Percentiles rank a stretch among this genome's conserved stretches.
Conservation (phyloP, 2,797 vertebrate species). For the Catamblyrhynchus diadema region DNA sequence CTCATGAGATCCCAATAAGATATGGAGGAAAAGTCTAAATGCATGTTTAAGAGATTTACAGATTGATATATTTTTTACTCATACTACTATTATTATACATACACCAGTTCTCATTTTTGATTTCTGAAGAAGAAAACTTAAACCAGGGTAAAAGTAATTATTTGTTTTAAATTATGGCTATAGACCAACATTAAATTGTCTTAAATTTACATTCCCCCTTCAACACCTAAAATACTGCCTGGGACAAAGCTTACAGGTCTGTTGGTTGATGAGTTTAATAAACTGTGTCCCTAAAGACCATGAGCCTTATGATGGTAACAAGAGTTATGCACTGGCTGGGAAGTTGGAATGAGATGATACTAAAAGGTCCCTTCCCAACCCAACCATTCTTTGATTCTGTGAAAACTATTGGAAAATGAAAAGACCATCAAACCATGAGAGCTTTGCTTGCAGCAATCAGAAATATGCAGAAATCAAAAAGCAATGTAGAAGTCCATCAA, state of each 20-base stretch:
- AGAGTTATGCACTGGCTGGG: neutral
- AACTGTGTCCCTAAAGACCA: neutral
- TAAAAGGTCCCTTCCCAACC: neutral
- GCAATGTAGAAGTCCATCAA: neutral
- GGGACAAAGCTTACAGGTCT: neutral
- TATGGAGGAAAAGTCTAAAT: neutral
- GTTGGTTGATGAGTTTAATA: neutral
- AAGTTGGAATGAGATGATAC: rapidly evolving
- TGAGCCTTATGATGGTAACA: neutral
- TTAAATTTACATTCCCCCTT: neutral
- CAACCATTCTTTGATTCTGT: neutral
- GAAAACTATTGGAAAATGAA: neutral
- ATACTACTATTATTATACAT: neutral
- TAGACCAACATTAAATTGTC: neutral
- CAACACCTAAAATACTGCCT: neutral
- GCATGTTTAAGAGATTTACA: neutral
- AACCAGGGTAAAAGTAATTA: neutral
- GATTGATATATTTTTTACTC: neutral
- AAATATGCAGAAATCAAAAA: neutral
- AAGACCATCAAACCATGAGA: neutral
- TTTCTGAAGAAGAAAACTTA: neutral
- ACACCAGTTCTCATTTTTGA: neutral
- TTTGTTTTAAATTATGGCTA: neutral
- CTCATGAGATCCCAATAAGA: neutral
- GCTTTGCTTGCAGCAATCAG: neutral